These are phyloP conservation scores for Euleptes europaea DNA, from an alignment of 2,113 vertebrate genomes.

Conservation along the genomic window DNA sequence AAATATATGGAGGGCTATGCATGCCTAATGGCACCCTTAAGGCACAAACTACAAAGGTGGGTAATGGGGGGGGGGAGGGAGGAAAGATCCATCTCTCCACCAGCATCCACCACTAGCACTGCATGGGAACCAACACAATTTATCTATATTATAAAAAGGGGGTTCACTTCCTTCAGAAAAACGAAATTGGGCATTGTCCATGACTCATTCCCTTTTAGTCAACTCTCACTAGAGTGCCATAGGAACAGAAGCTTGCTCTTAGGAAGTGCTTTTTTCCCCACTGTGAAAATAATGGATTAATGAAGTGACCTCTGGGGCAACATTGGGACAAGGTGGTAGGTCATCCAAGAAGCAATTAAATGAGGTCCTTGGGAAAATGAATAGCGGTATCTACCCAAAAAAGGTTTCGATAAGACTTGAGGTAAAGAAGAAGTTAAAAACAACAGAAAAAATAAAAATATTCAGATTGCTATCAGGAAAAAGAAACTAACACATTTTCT, in stretches of 20 bases:
- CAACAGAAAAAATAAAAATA: neutral
- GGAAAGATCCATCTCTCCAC: no score
- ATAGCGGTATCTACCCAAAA: slow-evolving; percentile 40
- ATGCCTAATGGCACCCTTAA: neutral
- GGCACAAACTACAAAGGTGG: no score
- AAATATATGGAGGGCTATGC: neutral
- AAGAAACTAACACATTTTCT: neutral
- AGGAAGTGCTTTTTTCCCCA: slow-evolving; percentile 30
- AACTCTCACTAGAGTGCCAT: slow-evolving; percentile 8
- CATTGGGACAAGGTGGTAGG: slow-evolving; percentile 69
- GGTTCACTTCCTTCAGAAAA: slow-evolving; percentile 33
- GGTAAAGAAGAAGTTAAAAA: neutral
- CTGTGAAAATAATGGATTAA: slow-evolving; percentile 58
- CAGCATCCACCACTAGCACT: no score
- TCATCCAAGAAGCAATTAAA: slow-evolving; percentile 71
- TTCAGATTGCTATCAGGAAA: neutral
- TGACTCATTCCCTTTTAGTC: slow-evolving; percentile 42
- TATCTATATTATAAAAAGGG: slow-evolving; percentile 22
- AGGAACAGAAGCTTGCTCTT: slow-evolving; percentile 42
- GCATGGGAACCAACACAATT: neutral
- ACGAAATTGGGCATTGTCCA: slow-evolving; percentile 21
- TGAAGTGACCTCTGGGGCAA: slow-evolving; percentile 64
- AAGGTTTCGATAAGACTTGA: neutral
- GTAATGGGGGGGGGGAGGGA: no score
- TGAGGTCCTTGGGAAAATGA: slow-evolving; percentile 48